Evolutionary conservation across 1,140 invertebrate species (phyloP), one percentile per base, ranked within the genome.

Genomic region (Triops cancriformis): DNA sequence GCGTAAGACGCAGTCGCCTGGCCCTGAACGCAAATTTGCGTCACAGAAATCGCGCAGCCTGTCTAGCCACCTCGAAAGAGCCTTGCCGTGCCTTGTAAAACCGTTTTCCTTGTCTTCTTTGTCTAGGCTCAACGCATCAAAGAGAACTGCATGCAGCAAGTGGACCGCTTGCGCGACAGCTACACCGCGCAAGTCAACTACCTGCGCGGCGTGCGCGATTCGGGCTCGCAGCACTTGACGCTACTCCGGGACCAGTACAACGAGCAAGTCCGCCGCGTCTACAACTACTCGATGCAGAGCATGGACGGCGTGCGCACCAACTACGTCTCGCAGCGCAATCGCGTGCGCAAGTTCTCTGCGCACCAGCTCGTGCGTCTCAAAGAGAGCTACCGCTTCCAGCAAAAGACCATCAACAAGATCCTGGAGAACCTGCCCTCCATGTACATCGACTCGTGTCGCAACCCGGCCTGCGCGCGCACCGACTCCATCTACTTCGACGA

Each of bases 321-420:
- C 84, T 98, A 98, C 85, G 92, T 97, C 82, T 94, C 95, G 88
- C 96, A 98, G 85, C 88, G 95, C 18, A 93, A 96, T 83, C 92
- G 95, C 82, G 95, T 98, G 76, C 88, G 95, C 18, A 97, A 98
- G 84, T 98, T 97, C 85, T 95, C 94, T 84, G 90, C 93, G 0
- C 93, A 96, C 82, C 95, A 98, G 84, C 90, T 97, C 43, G 85
- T 96, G 18, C 88, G 93, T 73, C 85, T 97, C 4, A 89, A 94
- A 9, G 95, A 97, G 84, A 94, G 93, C 7, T 97, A 96, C 88
- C 97, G 97, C 85, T 94, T 96, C 82, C 94, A 96, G 83, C 95
- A 97, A 83, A 93, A 95, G 84, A 95, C 95, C 4, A 85, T 98
- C 9, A 95, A 96, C 85, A 97, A 97, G 84, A 91, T 98, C 1